Evolutionary conservation across 2,888 invertebrate genomes (phyloP), one percentile per base, ranked within the genome.

Genomic region (Machimus atricapillus): DNA sequence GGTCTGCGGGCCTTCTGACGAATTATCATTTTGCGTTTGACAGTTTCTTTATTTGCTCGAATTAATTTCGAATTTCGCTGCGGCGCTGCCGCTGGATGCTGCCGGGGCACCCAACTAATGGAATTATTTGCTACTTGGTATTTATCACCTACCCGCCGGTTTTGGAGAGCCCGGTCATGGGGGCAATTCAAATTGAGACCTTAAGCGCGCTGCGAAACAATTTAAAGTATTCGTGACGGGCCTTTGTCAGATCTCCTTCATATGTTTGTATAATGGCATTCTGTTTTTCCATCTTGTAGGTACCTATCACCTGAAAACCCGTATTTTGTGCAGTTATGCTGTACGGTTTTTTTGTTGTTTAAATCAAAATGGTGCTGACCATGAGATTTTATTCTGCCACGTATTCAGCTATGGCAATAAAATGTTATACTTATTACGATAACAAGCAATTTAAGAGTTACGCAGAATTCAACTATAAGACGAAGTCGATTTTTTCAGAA

Each of bases 21-120:
- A 88, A 88, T 88, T 88, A 85, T 88, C 87, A 66, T 88, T 83
- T 87, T 88, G 88, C 86, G 86, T 87, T 87, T 87, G 88, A 88
- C 88, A 86, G 87, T 88, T 88, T 87, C 87, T 88, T 87, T 88
- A 87, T 87, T 87, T 88, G 86, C 86, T 87, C 87, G 76, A 77
- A 88, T 88, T 88, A 87, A 87, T 88, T 86, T 82, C 82, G 76
- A 87, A 85, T 87, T 86, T 82, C 56, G 66, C 8, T 66, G 19
- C 27, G 66, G 27, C 66, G 27, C 52, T 27, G 19, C 12, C 66
- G n/a, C n/a, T 66, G 66, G 66, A 66, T 66, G 27, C 66, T 66
- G 66, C 23, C 27, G 19, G 12, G 66, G 66, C 27, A 66, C 66
- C 66, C 66, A 27, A 23, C 23, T 66, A 66, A 66, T 66, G 66